phyloP scores from a whole-genome alignment of 2,113 vertebrate species.

The Apeltes quadracus region DNA sequence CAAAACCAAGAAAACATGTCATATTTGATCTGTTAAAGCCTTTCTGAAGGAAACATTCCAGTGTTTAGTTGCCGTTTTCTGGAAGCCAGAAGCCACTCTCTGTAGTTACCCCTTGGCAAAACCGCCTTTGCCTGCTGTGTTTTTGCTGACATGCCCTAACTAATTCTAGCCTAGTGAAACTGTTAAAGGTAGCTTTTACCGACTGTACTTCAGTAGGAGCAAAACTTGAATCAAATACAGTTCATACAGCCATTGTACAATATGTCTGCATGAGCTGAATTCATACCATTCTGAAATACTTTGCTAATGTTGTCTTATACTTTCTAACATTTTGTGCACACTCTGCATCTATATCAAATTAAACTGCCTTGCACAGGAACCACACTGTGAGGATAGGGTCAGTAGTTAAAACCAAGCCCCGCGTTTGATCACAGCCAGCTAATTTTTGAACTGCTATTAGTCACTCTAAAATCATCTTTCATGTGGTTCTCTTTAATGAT shows the following conservation, averaged over 20 bases:
- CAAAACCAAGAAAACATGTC: background rate
- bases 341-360: background rate
- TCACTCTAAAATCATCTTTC: slow-evolving; percentile 13
- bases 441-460: background rate
- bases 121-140: slow-evolving; percentile 31
- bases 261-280: background rate
- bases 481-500: slow-evolving; percentile 37
- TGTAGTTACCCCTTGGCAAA: slow-evolving; percentile 20
- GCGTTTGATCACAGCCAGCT: background rate
- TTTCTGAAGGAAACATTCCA: background rate
- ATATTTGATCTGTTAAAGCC: background rate
- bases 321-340: background rate
- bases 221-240: background rate
- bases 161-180: slow-evolving; percentile 49
- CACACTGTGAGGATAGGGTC: background rate
- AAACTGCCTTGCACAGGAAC: background rate
- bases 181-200: slow-evolving; percentile 39
- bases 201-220: slow-evolving; percentile 4
- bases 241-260: background rate
- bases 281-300: background rate
- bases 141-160: slow-evolving; percentile 60
- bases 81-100: slow-evolving; percentile 6
- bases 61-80: slow-evolving; percentile 18
- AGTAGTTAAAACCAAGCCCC: background rate
- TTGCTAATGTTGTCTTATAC: background rate